phyloP scores from a whole-genome alignment of 2,888 invertebrate species.

The Spatulosminthurus flaviceps region DNA sequence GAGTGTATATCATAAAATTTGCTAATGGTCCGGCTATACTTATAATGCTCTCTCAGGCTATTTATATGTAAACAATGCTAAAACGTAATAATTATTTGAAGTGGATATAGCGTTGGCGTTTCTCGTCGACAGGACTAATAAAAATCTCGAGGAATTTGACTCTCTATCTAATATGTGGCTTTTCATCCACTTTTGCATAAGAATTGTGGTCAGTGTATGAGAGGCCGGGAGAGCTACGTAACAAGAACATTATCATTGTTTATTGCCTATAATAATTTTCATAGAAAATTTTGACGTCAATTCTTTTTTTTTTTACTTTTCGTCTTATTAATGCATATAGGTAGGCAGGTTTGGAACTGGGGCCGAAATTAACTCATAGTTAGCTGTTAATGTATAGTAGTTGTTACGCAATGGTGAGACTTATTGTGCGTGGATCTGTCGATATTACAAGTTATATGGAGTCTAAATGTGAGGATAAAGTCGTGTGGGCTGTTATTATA shows the following conservation, averaged over 20 bases:
- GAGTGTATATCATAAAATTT: not conserved
- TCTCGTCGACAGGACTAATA: not conserved
- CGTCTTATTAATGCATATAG: too few species aligned
- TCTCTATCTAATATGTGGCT: not conserved
- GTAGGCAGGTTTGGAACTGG: not conserved
- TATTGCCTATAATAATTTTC: not conserved
- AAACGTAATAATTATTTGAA: not conserved
- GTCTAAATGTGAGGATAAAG: too few species aligned
- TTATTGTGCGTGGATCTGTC: too few species aligned
- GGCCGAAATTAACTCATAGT: not conserved
- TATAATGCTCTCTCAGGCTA: not conserved
- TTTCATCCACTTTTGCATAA: not conserved
- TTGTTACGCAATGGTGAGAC: too few species aligned
- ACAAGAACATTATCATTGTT: not conserved
- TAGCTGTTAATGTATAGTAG: not conserved
- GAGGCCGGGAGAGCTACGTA: too few species aligned
- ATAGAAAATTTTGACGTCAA: conserved; percentile 3
- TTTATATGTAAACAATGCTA: not conserved
- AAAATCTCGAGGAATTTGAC: not conserved
- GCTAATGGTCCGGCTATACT: not conserved
- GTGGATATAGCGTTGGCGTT: not conserved
- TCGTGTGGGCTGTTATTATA: too few species aligned
- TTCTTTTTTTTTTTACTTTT: too few species aligned
- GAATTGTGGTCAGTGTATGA: not conserved
- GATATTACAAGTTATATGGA: too few species aligned